Percentiles rank a stretch among this genome's conserved stretches.
Conservation (phyloP, 2,797 vertebrate genomes). For the Lycodopsis pacificus region DNA sequence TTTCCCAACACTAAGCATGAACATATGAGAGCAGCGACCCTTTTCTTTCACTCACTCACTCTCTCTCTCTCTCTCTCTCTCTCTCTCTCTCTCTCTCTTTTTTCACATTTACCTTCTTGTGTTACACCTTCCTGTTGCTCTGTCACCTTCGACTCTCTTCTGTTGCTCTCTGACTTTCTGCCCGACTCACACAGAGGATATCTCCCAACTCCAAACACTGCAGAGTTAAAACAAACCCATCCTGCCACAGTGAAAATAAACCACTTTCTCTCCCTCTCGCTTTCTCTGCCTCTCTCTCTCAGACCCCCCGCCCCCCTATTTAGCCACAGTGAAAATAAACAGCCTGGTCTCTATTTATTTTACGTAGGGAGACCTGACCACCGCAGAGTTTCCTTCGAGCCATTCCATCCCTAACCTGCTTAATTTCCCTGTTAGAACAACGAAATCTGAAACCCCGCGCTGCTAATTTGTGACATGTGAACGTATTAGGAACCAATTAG, state of each 20-base stretch:
- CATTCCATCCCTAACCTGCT: conserved; percentile 70
- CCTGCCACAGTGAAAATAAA: conserved; percentile 79
- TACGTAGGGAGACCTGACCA: conserved; percentile 71
- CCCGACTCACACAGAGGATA: conserved; percentile 61
- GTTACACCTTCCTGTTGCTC: conserved; percentile 62
- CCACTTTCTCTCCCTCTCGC: conserved; percentile 29
- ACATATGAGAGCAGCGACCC: conserved; percentile 54
- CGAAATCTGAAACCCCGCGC: conserved; percentile 45
- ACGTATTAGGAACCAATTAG: conserved; percentile 25
- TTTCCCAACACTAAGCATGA: conserved; percentile 71
- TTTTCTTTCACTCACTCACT: conserved; percentile 1
- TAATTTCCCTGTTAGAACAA: conserved; percentile 61
- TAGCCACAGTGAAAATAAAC: conserved; percentile 78
- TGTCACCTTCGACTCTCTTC: conserved; percentile 48
- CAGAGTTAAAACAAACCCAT: conserved; percentile 78
- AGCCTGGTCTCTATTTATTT: conserved; percentile 78
- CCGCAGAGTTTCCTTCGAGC: conserved; percentile 73
- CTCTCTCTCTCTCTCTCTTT: conserved; percentile 36
- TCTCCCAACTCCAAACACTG: conserved; percentile 67
- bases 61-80: too few relatives aligned
- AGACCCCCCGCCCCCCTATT: conserved; percentile 46
- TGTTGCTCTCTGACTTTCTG: conserved; percentile 42
- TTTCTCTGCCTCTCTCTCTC: conserved; percentile 15
- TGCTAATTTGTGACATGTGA: conserved; percentile 55
- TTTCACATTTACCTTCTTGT: conserved; percentile 60